Conservation (phyloP, 2,797 vertebrate genomes). For the Synanceia verrucosa region DNA sequence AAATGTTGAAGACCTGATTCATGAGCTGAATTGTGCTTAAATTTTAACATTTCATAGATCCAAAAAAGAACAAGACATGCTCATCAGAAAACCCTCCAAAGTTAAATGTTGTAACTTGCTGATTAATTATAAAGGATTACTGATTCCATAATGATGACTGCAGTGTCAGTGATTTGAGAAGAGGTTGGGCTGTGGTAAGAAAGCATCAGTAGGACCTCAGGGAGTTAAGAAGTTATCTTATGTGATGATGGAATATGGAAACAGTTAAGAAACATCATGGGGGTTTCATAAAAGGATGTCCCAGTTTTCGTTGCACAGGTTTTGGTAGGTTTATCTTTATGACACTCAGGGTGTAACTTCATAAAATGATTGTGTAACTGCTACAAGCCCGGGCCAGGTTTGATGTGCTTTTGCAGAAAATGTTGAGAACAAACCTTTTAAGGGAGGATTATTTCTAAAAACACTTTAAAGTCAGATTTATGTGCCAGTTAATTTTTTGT, state of each 20-base stretch:
- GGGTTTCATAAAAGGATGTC: constrained; percentile 52
- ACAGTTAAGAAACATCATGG: constrained; percentile 18
- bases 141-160: background rate
- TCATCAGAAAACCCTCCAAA: background rate
- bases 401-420: background rate
- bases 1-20: background rate
- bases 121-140: background rate
- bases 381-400: constrained; percentile 22
- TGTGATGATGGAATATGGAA: constrained; percentile 22
- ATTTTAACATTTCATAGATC: background rate
- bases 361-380: constrained; percentile 76
- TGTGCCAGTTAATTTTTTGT: background rate
- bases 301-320: constrained; percentile 60
- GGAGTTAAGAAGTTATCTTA: background rate
- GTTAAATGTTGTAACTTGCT: too few species aligned
- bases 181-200: background rate
- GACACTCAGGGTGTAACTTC: constrained; percentile 62
- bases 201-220: background rate
- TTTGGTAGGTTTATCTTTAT: constrained; percentile 81
- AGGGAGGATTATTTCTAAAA: too few species aligned
- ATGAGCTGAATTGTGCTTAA: background rate
- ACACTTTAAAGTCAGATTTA: background rate
- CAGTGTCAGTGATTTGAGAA: constrained; percentile 19
- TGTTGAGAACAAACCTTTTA: background rate
- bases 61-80: background rate